Percentiles rank a stretch among this genome's conserved stretches.
These are phyloP conservation scores for Chionomys nivalis DNA, from an alignment of 2,113 vertebrate species.

Conservation along the genomic window DNA sequence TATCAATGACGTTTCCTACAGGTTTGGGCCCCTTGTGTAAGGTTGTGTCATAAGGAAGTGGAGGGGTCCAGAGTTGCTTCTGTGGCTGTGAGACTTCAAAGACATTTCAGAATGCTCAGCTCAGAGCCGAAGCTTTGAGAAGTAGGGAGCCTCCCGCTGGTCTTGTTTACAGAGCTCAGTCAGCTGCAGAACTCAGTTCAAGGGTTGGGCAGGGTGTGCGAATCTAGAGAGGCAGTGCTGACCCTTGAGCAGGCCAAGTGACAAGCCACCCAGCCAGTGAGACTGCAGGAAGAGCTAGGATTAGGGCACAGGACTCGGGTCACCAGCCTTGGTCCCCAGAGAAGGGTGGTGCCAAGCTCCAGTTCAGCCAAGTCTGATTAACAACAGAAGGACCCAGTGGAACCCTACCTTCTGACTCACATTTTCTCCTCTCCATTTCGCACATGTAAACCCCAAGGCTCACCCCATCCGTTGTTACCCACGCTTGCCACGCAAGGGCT, in stretches of 20 bases:
- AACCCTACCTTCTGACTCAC: background rate
- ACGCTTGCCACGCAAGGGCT: background rate
- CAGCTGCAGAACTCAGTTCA: background rate
- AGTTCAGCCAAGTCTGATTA: background rate
- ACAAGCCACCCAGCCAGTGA: too few species aligned
- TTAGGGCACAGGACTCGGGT: background rate
- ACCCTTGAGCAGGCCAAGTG: fast-evolving
- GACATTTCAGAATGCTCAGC: background rate
- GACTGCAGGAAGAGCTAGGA: background rate
- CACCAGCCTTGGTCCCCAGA: background rate
- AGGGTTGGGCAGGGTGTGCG: background rate
- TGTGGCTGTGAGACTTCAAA: background rate
- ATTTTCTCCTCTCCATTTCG: background rate
- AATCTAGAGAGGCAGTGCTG: fast-evolving
- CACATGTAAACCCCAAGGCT: background rate
- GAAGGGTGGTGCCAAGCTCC: background rate
- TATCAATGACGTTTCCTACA: background rate
- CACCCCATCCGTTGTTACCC: background rate
- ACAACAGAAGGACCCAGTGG: background rate
- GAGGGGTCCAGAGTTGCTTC: background rate
- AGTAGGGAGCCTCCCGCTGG: background rate
- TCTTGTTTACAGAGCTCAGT: background rate
- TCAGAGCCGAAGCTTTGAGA: background rate
- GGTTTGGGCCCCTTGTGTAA: background rate
- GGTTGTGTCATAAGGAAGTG: background rate